Percentiles rank a stretch among this genome's conserved stretches.
Evolutionary conservation across 2,113 vertebrate genomes (phyloP).

Genomic region (Phoxinus phoxinus): DNA sequence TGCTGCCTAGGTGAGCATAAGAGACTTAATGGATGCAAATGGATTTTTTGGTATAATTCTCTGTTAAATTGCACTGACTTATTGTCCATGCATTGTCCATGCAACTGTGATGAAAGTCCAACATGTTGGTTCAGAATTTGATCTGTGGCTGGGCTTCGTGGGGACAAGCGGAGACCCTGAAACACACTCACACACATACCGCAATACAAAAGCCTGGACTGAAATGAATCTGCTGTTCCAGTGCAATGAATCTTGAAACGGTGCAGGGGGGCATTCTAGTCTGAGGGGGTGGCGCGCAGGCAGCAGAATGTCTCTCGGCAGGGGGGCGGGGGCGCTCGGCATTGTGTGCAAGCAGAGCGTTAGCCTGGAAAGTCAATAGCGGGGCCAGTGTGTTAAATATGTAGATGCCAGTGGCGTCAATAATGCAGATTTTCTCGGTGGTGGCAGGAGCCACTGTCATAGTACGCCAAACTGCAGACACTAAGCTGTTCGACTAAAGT

Average conservation of each 20-base stretch:
- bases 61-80: background rate
- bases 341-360: conserved; percentile 5
- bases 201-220: conserved; percentile 36
- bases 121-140: conserved; percentile 23
- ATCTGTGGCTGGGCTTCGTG: background rate
- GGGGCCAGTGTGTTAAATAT: conserved; percentile 58
- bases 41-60: background rate
- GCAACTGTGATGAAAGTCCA: conserved; percentile 7
- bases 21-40: background rate
- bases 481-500: conserved; percentile 25
- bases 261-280: conserved; percentile 17
- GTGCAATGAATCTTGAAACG: conserved; percentile 31
- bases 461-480: conserved; percentile 31
- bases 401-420: conserved; percentile 53
- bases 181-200: conserved; percentile 32
- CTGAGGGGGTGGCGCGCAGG: conserved; percentile 34
- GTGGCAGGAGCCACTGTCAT: conserved; percentile 41
- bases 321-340: background rate
- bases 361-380: conserved; percentile 50
- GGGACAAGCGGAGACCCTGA: conserved; percentile 33
- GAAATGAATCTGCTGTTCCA: conserved; percentile 34
- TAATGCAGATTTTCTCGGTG: conserved; percentile 60
- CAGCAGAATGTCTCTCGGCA: conserved; percentile 34
- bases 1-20: background rate
- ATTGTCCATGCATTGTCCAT: background rate